phyloP scores from a whole-genome alignment of 2,797 vertebrate genomes.

The Argyrosomus regius region DNA sequence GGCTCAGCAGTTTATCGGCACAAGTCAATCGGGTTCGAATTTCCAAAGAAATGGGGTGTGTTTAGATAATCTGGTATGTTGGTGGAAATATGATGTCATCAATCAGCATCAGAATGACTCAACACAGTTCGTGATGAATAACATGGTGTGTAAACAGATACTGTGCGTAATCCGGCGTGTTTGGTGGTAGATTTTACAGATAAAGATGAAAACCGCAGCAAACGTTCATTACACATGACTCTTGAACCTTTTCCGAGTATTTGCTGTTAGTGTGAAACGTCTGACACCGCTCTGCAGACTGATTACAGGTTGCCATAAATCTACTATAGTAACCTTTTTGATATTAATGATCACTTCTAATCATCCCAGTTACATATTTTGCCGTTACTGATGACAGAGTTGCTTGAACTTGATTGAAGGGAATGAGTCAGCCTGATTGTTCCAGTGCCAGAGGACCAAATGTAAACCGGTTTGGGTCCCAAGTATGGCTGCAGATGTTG shows the following conservation, averaged over 20 bases:
- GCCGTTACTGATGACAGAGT: neutral
- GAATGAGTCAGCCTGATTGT: neutral
- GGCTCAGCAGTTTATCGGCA: constrained; percentile 1
- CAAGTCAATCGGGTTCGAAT: neutral
- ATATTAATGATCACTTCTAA: neutral
- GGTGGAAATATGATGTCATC: neutral
- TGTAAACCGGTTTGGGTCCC: neutral
- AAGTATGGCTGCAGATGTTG: constrained; percentile 16
- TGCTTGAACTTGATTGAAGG: neutral
- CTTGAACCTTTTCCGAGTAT: neutral
- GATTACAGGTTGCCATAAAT: neutral
- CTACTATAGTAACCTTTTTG: neutral
- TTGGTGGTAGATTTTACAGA: neutral
- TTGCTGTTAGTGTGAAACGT: neutral
- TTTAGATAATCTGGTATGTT: neutral
- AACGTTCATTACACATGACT: neutral
- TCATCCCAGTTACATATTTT: neutral
- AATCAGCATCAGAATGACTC: neutral
- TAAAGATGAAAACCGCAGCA: neutral
- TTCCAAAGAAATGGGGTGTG: neutral
- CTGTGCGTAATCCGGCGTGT: neutral
- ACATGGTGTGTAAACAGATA: neutral
- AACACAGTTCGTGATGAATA: neutral
- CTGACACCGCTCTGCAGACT: neutral
- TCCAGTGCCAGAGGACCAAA: neutral